Evolutionary conservation across 2,888 invertebrate species (phyloP), one percentile per base, ranked within the genome.

Genomic region (Biston betularia): DNA sequence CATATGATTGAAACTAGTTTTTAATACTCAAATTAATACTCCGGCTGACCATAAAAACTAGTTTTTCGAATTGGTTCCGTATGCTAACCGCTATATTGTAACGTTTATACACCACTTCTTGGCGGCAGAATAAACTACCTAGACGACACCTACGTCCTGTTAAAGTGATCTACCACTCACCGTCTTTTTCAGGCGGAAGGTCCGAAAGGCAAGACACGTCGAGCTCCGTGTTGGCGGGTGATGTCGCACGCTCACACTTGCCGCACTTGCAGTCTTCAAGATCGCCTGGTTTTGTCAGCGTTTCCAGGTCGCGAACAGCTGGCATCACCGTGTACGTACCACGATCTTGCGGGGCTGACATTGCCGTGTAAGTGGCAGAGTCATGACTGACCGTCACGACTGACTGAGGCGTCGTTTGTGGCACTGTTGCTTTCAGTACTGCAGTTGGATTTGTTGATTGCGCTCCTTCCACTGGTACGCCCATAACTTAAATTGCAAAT

Each of bases 171-270:
- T 38, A 9, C 38, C 40, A n/a, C 75, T 74, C 65, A 89, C 89
- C 79, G 12, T 84, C 83, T 66, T 68, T 81, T 58, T 90, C 90
- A 0, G 82, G 79, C 3, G 89, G 86, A 45, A 88, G 70, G 54
- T 92, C 91, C 0, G 88, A 83, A 44, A 90, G 70, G 0, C 84
- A 84, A 0, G 91, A 90, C 73, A 92, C 87, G 69, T 92, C 92
- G 11, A 74, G 68, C 10, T 90, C 91, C 0, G 92, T 92, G 72
- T 86, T 86, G 0, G 85, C 87, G 0, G 75, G 70, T 24, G 75
- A 73, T 0, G 69, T 61, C 7, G 63, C 58, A 0, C 65, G 63
- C 11, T 63, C 52, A 4, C 45, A 46, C 34, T 54, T 58, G 24
- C 61, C 52, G 4, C 45, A 46, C 34, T 54, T 58, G 24, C 61